These are phyloP conservation scores for Microctenopoma stevenorrisi DNA, from an alignment of 2,797 vertebrate species.

Conservation along the genomic window DNA sequence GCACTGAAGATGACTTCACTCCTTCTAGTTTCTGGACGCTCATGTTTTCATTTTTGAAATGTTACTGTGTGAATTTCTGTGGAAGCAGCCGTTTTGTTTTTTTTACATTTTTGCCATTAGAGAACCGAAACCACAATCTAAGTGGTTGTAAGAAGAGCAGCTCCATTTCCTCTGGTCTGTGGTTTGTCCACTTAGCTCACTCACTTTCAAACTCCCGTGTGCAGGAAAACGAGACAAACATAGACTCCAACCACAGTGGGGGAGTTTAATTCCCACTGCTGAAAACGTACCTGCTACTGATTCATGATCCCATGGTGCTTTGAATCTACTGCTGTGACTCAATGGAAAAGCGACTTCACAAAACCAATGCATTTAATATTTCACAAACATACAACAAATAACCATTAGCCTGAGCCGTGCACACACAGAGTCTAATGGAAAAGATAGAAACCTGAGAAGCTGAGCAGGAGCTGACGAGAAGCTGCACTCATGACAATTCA, in stretches of 20 bases:
- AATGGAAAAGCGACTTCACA: background rate
- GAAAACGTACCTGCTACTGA: slow-evolving; percentile 13
- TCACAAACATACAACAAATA: background rate
- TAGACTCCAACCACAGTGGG: background rate
- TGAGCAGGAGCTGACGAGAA: background rate
- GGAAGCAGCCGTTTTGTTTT: no score
- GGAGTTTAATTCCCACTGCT: slow-evolving; percentile 16
- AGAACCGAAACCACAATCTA: slow-evolving; percentile 15
- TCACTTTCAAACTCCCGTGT: slow-evolving; percentile 7
- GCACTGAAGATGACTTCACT: no score
- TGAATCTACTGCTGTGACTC: background rate
- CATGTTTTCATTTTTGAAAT: no score
- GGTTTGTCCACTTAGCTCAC: slow-evolving; percentile 40
- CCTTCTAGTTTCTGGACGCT: no score
- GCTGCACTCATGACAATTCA: slow-evolving; percentile 15
- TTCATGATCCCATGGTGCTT: slow-evolving; percentile 1
- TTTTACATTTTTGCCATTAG: slow-evolving; percentile 34
- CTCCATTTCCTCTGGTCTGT: slow-evolving; percentile 19
- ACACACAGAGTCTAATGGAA: background rate
- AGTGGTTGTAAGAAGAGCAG: slow-evolving; percentile 9
- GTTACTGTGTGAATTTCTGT: no score
- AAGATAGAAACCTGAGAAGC: background rate
- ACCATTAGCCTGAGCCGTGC: background rate
- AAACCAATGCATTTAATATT: slow-evolving; percentile 1
- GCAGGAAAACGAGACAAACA: slow-evolving; percentile 1